Percentiles rank a stretch among this genome's conserved stretches.
phyloP scores from a whole-genome alignment of 1,140 invertebrate genomes.

The Venustaconcha ellipsiformis region DNA sequence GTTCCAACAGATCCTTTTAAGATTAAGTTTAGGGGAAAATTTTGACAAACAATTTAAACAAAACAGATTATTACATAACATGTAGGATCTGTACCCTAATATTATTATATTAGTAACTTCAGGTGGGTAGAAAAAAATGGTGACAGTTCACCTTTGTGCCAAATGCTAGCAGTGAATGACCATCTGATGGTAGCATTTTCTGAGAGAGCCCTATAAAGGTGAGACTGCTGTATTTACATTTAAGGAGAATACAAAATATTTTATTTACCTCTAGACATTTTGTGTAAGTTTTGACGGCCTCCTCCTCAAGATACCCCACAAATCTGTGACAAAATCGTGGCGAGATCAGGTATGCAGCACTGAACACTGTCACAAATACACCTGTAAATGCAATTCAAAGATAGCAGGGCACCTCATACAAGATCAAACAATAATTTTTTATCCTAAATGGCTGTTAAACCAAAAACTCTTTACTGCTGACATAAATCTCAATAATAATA shows the following conservation, averaged over 20 bases:
- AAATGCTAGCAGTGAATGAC: neutral
- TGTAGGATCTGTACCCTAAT: too few species aligned
- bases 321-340: conserved; percentile 69
- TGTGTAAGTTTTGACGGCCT: conserved; percentile 70
- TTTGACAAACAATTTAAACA: too few species aligned
- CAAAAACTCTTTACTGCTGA: too few species aligned
- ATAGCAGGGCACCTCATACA: too few species aligned
- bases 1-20: too few species aligned
- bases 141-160: neutral
- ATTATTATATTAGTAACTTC: too few species aligned
- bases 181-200: neutral
- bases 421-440: too few species aligned
- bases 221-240: neutral
- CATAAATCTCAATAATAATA: too few species aligned
- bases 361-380: conserved; percentile 67
- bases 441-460: too few species aligned
- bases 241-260: neutral
- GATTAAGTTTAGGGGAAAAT: too few species aligned
- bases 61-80: too few species aligned
- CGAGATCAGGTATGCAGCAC: conserved; percentile 63
- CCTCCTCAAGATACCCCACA: conserved; percentile 71
- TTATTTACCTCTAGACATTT: conserved; percentile 63
- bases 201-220: neutral
- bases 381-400: conserved; percentile 34
- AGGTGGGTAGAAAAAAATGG: too few species aligned